Conservation (phyloP, 1,140 invertebrate genomes). For the Delia radicum region DNA sequence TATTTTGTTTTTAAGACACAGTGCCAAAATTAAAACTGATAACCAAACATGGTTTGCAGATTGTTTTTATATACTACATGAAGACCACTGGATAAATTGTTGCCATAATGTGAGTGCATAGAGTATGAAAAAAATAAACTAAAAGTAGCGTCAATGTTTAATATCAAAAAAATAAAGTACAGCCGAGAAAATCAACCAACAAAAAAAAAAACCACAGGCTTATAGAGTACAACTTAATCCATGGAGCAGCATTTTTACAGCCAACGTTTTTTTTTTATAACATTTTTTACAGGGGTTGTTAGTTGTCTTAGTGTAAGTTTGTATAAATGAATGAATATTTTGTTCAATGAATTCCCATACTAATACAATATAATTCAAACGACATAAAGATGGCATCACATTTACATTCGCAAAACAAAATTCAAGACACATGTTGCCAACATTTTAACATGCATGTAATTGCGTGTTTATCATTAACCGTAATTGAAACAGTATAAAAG, state of each 20-base stretch:
- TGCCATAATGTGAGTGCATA: background rate
- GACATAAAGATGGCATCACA: too few relatives aligned
- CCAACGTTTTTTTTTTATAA: too few relatives aligned
- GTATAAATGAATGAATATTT: too few relatives aligned
- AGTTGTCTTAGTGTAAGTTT: too few relatives aligned
- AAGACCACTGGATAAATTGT: background rate
- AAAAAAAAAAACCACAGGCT: background rate
- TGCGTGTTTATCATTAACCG: too few relatives aligned
- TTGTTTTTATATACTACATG: slow-evolving; percentile 21
- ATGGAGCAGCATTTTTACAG: too few relatives aligned
- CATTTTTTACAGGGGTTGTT: background rate
- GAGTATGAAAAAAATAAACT: background rate
- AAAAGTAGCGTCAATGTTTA: background rate
- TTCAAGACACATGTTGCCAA: too few relatives aligned
- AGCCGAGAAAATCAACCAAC: background rate
- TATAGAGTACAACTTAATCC: too few relatives aligned
- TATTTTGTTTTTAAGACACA: background rate
- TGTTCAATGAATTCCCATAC: background rate
- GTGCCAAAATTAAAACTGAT: slow-evolving; percentile 37
- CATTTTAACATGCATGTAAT: too few relatives aligned
- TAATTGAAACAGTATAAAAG: too few relatives aligned
- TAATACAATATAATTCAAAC: too few relatives aligned
- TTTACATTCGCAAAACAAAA: too few relatives aligned
- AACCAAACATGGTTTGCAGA: slow-evolving; percentile 36
- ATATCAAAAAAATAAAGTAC: background rate